Evolutionary conservation across 2,888 invertebrate species (phyloP).

Genomic region (Philonicus albiceps): DNA sequence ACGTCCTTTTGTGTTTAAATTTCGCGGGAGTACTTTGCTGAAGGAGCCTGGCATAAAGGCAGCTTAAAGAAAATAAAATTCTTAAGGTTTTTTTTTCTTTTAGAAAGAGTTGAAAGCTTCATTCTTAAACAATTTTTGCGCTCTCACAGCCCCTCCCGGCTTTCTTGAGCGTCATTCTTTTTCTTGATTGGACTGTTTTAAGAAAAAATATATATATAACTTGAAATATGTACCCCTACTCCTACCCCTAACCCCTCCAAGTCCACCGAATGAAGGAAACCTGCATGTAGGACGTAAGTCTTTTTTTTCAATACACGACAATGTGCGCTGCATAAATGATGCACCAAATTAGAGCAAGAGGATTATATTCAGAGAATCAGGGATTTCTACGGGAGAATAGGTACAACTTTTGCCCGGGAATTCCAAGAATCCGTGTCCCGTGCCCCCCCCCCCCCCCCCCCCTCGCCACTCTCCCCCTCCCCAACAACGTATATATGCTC

Average conservation of each 20-base stretch:
- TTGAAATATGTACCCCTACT: not conserved
- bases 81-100: not conserved
- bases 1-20: constrained; percentile 45
- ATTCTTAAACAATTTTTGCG: constrained; percentile 29
- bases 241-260: not conserved
- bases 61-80: constrained; percentile 27
- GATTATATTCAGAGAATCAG: constrained; percentile 20
- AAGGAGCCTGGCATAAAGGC: constrained; percentile 9
- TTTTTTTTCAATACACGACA: constrained; percentile 34
- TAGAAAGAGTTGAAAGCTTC: constrained; percentile 12
- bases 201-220: not conserved
- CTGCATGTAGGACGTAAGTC: constrained; percentile 38
- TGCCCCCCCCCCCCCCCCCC: not conserved
- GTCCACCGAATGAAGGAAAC: not conserved
- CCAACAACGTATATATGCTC: too few species aligned
- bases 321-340: constrained; percentile 25
- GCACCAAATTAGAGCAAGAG: constrained; percentile 43
- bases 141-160: not conserved
- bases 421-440: not conserved
- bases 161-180: constrained; percentile 15
- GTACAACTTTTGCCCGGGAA: not conserved
- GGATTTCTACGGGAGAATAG: not conserved
- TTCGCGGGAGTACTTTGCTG: constrained; percentile 19
- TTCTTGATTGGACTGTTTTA: constrained; percentile 36
- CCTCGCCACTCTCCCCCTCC: too few species aligned